Evolutionary conservation across 2,113 vertebrate genomes (phyloP).

Genomic region (Zeus faber): DNA sequence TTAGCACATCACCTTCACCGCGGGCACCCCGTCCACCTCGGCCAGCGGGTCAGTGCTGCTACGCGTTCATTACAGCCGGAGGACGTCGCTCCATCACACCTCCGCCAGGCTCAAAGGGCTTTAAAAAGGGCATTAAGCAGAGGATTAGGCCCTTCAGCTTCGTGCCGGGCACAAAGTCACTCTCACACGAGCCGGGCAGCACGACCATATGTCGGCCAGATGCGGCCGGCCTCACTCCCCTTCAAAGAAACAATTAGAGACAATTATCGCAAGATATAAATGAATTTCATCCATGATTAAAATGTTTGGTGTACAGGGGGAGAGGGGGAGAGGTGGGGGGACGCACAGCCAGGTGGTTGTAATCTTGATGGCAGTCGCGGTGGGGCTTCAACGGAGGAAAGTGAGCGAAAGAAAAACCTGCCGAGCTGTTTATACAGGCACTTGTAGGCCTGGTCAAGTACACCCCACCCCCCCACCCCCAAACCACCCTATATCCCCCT

Average conservation of each 20-base stretch:
- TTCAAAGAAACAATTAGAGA: constrained; percentile 80
- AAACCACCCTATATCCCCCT: constrained; percentile 5
- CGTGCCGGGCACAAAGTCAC: constrained; percentile 60
- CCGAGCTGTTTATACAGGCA: constrained; percentile 71
- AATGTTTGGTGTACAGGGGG: constrained; percentile 49
- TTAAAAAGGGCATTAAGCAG: constrained; percentile 40
- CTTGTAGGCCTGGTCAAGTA: constrained; percentile 69
- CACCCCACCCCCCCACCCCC: constrained; percentile 19
- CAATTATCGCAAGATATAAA: constrained; percentile 79
- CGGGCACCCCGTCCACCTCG: constrained; percentile 17
- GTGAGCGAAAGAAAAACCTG: constrained; percentile 59
- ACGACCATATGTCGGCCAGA: constrained; percentile 71
- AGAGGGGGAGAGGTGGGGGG: constrained; percentile 28
- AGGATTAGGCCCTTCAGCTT: constrained; percentile 40
- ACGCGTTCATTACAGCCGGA: constrained; percentile 29
- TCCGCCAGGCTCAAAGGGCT: constrained; percentile 42
- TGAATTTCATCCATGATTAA: constrained; percentile 78
- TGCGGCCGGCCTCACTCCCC: constrained; percentile 59
- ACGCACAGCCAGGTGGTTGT: constrained; percentile 73
- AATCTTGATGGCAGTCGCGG: constrained; percentile 63
- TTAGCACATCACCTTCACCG: constrained; percentile 23
- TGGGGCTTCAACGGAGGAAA: constrained; percentile 50
- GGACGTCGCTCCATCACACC: constrained; percentile 10
- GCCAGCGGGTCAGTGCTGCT: constrained; percentile 18
- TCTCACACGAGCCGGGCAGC: constrained; percentile 28